Base-by-base conservation (phyloP, 2,888 invertebrate species). In the Stramonita haemastoma region DNA sequence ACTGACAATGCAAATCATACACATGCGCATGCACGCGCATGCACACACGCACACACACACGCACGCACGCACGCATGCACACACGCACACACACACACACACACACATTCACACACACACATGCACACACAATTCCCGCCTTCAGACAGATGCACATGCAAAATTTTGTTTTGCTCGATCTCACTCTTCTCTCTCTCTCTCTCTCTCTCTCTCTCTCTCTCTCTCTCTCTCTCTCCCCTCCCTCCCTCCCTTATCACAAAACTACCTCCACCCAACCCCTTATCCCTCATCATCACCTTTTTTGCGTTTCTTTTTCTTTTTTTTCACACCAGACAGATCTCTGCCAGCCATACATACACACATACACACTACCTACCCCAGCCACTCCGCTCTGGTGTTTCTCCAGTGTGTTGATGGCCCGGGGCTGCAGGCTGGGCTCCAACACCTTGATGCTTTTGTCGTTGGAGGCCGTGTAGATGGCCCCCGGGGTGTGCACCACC, bases 401-500 rank as follows among this genome's bases (percentile, higher is more conserved):
- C 22, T 85, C 91, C 6, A 95, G 85, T 11, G 93, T 93, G n/a
- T 90, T 89, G 60, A 95, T 95, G 73, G 91, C 88, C 26, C 87
- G 91, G 6, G 95, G 95, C 19, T 95, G 91, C 36, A 91, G 88
- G 46, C 87, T 93, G 2, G 95, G 95, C 84, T 95, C 93, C n/a
- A 94, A 87, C 15, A 95, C 93, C 89, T 94, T 94, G 56, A 95
- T 89, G 0, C 91, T 92, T 17, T 90, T 91, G 90, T 95, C 95
- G 8, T 94, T 94, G 66, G 94, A 95, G 83, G 94, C 93, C 8
- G 95, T 95, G 90, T 93, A 95, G 70, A 95, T 89, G 17, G 94
- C 94, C 17, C 95, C 95, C 66, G 91, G 91, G n/a, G 94, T 94
- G 90, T 94, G 93, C 0, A 92, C 89, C 26, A 95, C 92, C 0